Base-by-base conservation (phyloP, 2,797 vertebrate genomes). In the Lindbergichthys nudifrons region DNA sequence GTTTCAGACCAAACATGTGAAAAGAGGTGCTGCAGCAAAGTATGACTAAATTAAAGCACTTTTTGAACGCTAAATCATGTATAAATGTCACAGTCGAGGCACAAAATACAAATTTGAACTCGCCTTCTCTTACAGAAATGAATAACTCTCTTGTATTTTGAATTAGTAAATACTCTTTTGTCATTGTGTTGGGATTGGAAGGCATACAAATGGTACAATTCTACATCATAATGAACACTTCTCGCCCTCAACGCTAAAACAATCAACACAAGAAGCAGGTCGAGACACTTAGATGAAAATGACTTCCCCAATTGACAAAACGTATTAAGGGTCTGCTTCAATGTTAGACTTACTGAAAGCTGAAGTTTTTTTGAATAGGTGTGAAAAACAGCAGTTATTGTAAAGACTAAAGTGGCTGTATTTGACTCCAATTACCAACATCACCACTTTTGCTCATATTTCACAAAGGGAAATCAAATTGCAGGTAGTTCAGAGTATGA, bases 351-450 rank as follows among this genome's bases (percentile, higher is more conserved):
- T 42, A n/a, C n/a, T n/a, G n/a, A n/a, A 10, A n/a, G 15, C 39
- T 30, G 1, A 57, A 32, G 36, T 51, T 76, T 52, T 43, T n/a
- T 51, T 4, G n/a, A 4, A 30, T 62, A 57, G 12, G 18, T 4
- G 1, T 46, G 12, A 60, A 45, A 26, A 26, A 26, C 18, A 54
- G 50, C 16, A 11, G 66, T 57, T 50, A 72, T 6, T 26, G 48
- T 10, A 57, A 32, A 18, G 36, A 30, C 2, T 51, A 30, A 45
- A 65, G 18, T 47, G 50, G 2, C 21, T 69, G 1, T 18, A 46
- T 68, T 77, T 69, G 50, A 73, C 50, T 65, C 16, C 10, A 63
- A 47, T 76, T 53, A 60, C 21, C 10, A 45, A 43, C 11, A 41
- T 14, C 18, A 46, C 61, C 1, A 61, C 51, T 13, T 32, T 12